These are phyloP conservation scores for Formica selysi DNA, from an alignment of 1,140 invertebrate species.

Conservation along the genomic window DNA sequence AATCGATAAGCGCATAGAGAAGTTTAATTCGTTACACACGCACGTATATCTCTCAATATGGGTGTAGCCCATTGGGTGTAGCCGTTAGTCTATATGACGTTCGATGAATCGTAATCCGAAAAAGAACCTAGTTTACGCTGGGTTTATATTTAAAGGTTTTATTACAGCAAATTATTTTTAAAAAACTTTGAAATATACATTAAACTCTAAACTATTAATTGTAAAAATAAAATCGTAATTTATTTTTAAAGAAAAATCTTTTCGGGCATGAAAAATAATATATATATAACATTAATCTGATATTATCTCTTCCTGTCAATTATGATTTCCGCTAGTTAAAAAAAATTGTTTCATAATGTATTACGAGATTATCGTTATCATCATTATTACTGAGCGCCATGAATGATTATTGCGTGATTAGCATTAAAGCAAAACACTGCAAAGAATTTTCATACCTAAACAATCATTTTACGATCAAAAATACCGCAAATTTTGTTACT, in stretches of 20 bases:
- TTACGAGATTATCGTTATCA: neutral
- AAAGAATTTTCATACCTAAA: neutral
- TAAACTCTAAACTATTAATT: neutral
- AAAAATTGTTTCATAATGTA: slow-evolving; percentile 20
- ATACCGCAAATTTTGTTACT: neutral
- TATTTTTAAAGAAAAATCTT: neutral
- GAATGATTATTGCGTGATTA: neutral
- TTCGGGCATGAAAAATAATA: neutral
- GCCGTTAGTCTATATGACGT: neutral
- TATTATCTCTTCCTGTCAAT: slow-evolving; percentile 37
- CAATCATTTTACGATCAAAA: slow-evolving; percentile 7
- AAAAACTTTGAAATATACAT: neutral
- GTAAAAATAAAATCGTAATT: neutral
- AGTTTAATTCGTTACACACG: neutral
- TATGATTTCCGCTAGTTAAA: slow-evolving; percentile 41
- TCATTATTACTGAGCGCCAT: neutral
- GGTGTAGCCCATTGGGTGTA: neutral
- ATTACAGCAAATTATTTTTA: neutral
- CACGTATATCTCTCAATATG: slow-evolving; percentile 4
- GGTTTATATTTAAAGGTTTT: neutral
- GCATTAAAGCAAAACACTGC: neutral
- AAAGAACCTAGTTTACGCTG: neutral
- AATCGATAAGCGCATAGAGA: slow-evolving; percentile 30
- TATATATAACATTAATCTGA: neutral
- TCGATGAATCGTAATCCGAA: neutral